Base-by-base conservation (phyloP, 2,888 invertebrate genomes). In the Lathronympha strigana region DNA sequence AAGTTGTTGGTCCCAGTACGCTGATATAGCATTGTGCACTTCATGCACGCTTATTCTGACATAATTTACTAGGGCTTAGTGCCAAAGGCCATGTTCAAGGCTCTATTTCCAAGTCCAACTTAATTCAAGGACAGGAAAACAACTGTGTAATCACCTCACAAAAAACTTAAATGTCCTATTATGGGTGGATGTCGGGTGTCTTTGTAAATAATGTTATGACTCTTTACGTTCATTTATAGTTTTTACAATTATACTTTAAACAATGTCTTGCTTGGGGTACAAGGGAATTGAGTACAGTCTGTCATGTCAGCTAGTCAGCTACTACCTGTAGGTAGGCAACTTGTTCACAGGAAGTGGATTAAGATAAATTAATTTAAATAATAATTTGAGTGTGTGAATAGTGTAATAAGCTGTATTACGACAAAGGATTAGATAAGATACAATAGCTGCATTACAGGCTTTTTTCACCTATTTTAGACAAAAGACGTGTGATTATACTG, bases 291-390 rank as follows among this genome's bases (percentile, higher is more conserved):
- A n/a, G n/a, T n/a, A n/a, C n/a, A n/a, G n/a, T n/a, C n/a, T n/a
- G n/a, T n/a, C n/a, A n/a, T n/a, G n/a, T n/a, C n/a, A n/a, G n/a
- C n/a, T n/a, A n/a, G n/a, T n/a, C n/a, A n/a, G n/a, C n/a, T n/a
- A n/a, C 33, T 38, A 38, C 23, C 2, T 6, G 19, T 9, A 11
- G 25, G 17, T 19, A 19, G 25, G 9, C n/a, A 33, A 54, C 49
- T 55, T 25, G 15, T n/a, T 49, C 49, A 28, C 63, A 55, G 55
- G 63, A 49, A 55, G 38, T 49, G 55, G 63, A 47, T 55, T 23
- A 49, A 63, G 55, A 63, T 55, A 55, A 55, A 63, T 40, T n/a
- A 19, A 49, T 55, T 55, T 63, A 47, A 63, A 49, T 55, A 55
- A 55, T 31, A 23, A 13, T 6, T 17, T 6, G 19, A 13, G 11